A percentile compares a stretch with the other conserved stretches of the same genome.
Conservation (phyloP, 2,113 vertebrate genomes). For the Athene noctua region DNA sequence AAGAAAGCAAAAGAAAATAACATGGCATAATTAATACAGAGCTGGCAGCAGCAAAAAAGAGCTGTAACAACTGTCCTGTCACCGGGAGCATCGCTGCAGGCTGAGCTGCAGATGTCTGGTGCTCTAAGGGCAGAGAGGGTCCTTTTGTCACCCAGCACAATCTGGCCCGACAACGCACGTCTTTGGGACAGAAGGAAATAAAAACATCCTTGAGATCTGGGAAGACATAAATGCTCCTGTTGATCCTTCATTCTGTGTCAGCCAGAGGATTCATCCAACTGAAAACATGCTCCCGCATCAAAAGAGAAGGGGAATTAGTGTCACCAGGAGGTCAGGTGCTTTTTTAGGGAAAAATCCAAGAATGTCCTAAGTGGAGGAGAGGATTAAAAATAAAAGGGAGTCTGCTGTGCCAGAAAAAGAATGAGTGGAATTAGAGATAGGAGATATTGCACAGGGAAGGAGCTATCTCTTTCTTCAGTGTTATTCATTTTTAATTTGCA, state of each 20-base stretch:
- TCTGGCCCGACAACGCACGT: neutral
- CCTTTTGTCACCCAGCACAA: neutral
- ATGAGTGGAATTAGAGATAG: neutral
- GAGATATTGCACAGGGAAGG: neutral
- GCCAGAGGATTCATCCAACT: neutral
- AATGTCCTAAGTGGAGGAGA: neutral
- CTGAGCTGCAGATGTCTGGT: neutral
- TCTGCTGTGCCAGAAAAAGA: neutral
- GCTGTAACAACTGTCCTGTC: fast-evolving
- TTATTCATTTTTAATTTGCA: slow-evolving; percentile 16
- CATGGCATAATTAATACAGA: neutral
- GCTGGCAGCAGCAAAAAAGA: neutral
- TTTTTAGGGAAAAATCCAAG: neutral
- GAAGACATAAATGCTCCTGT: neutral
- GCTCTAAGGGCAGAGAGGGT: neutral
- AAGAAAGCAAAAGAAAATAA: neutral
- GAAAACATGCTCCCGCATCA: neutral
- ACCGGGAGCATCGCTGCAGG: neutral
- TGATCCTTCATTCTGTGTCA: neutral
- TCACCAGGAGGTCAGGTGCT: neutral
- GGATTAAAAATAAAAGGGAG: neutral
- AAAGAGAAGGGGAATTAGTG: neutral
- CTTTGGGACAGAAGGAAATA: neutral
- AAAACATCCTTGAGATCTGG: neutral
- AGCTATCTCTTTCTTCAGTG: neutral